These are phyloP conservation scores for Menidia menidia DNA, from an alignment of 2,797 vertebrate genomes.

Conservation along the genomic window DNA sequence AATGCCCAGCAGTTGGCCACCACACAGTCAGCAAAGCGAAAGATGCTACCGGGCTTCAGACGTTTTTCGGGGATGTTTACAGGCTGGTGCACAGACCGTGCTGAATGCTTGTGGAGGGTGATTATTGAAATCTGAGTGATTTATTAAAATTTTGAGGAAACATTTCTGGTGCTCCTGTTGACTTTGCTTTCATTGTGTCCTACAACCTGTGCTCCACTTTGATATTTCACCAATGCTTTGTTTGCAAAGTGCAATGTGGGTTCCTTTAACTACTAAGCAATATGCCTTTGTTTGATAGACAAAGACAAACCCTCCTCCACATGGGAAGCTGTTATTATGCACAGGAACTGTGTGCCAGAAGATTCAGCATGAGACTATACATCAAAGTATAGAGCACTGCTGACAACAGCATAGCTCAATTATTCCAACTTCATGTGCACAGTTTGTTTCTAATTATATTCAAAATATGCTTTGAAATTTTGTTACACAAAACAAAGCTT, in stretches of 20 bases:
- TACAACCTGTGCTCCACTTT: not conserved
- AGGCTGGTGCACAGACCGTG: not conserved
- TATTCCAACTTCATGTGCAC: slow-evolving; percentile 1
- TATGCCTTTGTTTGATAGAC: slow-evolving; percentile 17
- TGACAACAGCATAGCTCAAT: slow-evolving; percentile 17
- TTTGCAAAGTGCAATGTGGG: slow-evolving; percentile 2
- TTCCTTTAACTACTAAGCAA: slow-evolving; percentile 5
- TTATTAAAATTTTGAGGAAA: not conserved
- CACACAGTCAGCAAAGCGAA: slow-evolving; percentile 21
- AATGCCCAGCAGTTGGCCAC: slow-evolving; percentile 43
- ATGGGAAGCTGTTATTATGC: slow-evolving; percentile 22
- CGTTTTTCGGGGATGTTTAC: slow-evolving; percentile 50
- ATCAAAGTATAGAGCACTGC: slow-evolving; percentile 1
- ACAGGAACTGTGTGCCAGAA: slow-evolving; percentile 1
- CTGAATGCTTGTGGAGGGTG: not conserved
- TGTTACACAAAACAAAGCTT: not conserved
- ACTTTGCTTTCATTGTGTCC: not conserved
- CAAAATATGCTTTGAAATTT: slow-evolving; percentile 3
- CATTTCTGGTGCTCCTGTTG: not conserved
- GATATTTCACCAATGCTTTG: slow-evolving; percentile 8
- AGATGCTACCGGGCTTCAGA: slow-evolving; percentile 34
- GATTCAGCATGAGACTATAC: slow-evolving; percentile 17
- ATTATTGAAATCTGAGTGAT: not conserved
- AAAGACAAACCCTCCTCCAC: slow-evolving; percentile 15
- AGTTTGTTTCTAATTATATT: slow-evolving; percentile 1